Conservation (phyloP, 2,888 invertebrate genomes). For the Polydesmus complanatus region DNA sequence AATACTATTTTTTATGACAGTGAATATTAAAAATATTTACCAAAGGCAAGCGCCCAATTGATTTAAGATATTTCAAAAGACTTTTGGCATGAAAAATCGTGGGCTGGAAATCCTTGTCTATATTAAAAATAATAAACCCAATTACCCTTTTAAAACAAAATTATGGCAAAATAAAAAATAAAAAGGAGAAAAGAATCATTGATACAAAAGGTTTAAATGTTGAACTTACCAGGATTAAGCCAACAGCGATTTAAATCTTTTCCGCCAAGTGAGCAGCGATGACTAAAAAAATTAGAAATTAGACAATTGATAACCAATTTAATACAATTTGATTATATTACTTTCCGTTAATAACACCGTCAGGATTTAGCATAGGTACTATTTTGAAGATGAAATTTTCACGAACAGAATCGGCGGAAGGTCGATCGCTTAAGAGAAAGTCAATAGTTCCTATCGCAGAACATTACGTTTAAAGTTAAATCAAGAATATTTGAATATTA, state of each 20-base stretch:
- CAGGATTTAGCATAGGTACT: constrained; percentile 76
- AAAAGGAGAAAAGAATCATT: too few species aligned
- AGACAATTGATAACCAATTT: not conserved
- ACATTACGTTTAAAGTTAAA: not conserved
- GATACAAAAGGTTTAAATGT: too few species aligned
- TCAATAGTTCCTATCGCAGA: constrained; percentile 43
- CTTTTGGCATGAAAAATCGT: constrained; percentile 66
- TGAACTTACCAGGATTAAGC: constrained; percentile 47
- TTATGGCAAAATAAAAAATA: too few species aligned
- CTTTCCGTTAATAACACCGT: constrained; percentile 77
- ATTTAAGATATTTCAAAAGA: constrained; percentile 34
- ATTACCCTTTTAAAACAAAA: not conserved
- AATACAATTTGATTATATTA: constrained; percentile 37
- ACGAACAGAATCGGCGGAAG: constrained; percentile 45
- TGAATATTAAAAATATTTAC: constrained; percentile 23
- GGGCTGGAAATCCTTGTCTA: constrained; percentile 46
- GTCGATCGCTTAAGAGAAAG: constrained; percentile 45
- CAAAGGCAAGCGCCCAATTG: constrained; percentile 30
- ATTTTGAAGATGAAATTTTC: constrained; percentile 67
- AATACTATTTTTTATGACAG: constrained; percentile 1
- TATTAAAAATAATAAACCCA: not conserved
- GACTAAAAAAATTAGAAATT: constrained; percentile 41
- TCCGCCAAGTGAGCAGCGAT: constrained; percentile 67
- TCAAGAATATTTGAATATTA: not conserved
- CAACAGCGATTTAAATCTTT: constrained; percentile 75